These are phyloP conservation scores for Chloroceryle amazona DNA, from an alignment of 2,797 vertebrate genomes.

Conservation along the genomic window DNA sequence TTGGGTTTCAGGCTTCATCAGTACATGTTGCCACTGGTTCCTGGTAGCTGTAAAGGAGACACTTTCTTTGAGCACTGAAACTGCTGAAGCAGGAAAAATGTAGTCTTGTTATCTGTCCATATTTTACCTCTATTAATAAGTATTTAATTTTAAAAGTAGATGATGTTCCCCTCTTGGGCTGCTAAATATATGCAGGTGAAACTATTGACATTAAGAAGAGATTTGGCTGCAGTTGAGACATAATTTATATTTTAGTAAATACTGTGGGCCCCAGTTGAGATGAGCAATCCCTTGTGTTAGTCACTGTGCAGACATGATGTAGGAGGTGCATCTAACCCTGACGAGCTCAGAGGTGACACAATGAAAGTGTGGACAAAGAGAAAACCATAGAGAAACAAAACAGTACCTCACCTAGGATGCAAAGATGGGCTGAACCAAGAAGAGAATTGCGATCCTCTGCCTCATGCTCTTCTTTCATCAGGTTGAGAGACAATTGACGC, in stretches of 20 bases:
- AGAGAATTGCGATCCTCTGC: not conserved
- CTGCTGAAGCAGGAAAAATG: slow-evolving; percentile 38
- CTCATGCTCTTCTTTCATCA: not conserved
- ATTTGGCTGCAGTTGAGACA: slow-evolving; percentile 25
- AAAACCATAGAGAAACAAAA: not conserved
- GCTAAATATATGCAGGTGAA: slow-evolving; percentile 34
- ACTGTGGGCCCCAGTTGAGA: slow-evolving; percentile 4
- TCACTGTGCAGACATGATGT: not conserved
- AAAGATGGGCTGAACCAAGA: not conserved
- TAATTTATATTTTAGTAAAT: slow-evolving; percentile 57
- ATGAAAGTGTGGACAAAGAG: not conserved
- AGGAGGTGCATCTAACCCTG: not conserved
- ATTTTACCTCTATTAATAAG: slow-evolving; percentile 66
- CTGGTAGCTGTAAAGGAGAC: not conserved
- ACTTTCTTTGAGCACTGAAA: slow-evolving; percentile 27
- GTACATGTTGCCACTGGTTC: not conserved
- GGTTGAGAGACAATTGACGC: not conserved
- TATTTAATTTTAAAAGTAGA: slow-evolving; percentile 64
- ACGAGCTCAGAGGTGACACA: not conserved
- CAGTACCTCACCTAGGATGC: not conserved
- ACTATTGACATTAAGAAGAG: slow-evolving; percentile 52
- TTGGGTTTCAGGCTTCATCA: slow-evolving; percentile 15
- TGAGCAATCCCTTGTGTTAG: not conserved
- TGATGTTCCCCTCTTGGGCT: slow-evolving; percentile 28
- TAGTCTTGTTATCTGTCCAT: not conserved